These are phyloP conservation scores for Capromys pilorides DNA, from an alignment of 2,797 vertebrate species.

Conservation along the genomic window DNA sequence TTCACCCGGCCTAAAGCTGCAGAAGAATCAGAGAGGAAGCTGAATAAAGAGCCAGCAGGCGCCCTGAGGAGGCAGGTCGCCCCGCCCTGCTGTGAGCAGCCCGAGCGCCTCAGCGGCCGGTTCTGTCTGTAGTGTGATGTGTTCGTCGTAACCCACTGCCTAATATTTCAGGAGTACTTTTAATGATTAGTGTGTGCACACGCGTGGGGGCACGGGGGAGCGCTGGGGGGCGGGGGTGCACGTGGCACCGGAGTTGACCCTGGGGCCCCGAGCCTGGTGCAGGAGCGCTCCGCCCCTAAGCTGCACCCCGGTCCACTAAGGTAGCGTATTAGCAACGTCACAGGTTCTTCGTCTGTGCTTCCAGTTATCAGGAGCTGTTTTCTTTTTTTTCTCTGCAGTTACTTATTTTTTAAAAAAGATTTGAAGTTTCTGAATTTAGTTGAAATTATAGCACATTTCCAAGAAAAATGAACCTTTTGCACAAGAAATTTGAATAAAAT, in stretches of 20 bases:
- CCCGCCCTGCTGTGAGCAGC: constrained; percentile 92
- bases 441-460: too few relatives aligned
- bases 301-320: constrained; percentile 59
- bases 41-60: constrained; percentile 92
- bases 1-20: constrained; percentile 98
- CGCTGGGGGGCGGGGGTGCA: neutral
- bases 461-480: too few relatives aligned
- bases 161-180: constrained; percentile 88
- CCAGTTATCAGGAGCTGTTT: neutral
- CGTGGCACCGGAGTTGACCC: neutral
- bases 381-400: too few relatives aligned
- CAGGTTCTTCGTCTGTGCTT: constrained; percentile 86
- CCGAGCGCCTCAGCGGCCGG: constrained; percentile 86
- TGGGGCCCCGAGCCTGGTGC: neutral
- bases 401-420: too few relatives aligned
- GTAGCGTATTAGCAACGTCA: constrained; percentile 88
- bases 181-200: constrained; percentile 83
- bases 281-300: neutral
- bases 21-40: constrained; percentile 97
- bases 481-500: too few relatives aligned
- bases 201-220: neutral
- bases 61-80: constrained; percentile 90
- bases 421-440: too few relatives aligned
- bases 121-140: constrained; percentile 88
- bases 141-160: constrained; percentile 89